phyloP scores from a whole-genome alignment of 2,797 vertebrate genomes.

The Lophius americanus region DNA sequence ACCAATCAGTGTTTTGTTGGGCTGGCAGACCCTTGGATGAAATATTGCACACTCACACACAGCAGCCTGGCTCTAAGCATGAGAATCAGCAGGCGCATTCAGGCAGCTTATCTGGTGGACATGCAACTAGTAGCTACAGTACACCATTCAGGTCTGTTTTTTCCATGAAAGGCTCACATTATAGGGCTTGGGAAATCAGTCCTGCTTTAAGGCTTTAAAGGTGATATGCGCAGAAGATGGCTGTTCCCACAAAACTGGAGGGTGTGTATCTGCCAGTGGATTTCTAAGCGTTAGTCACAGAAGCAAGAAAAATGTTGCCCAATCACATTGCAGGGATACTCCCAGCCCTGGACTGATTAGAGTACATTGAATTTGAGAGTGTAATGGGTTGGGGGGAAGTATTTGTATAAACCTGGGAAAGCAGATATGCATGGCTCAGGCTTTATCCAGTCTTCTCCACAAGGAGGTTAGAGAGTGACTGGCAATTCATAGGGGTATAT shows the following conservation, averaged over 20 bases:
- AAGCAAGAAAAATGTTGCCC: conserved; percentile 58
- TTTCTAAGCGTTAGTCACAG: conserved; percentile 61
- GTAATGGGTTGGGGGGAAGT: conserved; percentile 35
- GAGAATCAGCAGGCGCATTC: conserved; percentile 59
- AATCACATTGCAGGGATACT: conserved; percentile 65
- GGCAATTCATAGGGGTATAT: conserved; percentile 44
- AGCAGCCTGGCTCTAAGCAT: conserved; percentile 19
- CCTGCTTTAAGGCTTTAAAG: conserved; percentile 21
- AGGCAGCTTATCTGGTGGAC: conserved; percentile 56
- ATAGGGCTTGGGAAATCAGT: conserved; percentile 30
- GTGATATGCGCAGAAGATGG: conserved; percentile 32
- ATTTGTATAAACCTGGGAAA: conserved; percentile 33
- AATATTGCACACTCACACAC: conserved; percentile 39
- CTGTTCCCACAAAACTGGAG: conserved; percentile 54
- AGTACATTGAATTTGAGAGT: conserved; percentile 48
- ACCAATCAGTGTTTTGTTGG: conserved; percentile 20
- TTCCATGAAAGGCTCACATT: conserved; percentile 39
- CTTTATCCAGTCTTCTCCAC: conserved; percentile 14
- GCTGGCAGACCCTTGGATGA: conserved; percentile 37
- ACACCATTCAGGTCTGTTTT: conserved; percentile 14
- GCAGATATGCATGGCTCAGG: conserved; percentile 13
- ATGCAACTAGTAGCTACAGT: conserved; percentile 22
- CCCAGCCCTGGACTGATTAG: conserved; percentile 69
- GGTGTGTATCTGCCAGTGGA: conserved; percentile 32
- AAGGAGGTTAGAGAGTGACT: conserved; percentile 34